A percentile compares a stretch with the other conserved stretches of the same genome.
Evolutionary conservation across 2,797 vertebrate species (phyloP).

Genomic region (Glyptemys insculpta): DNA sequence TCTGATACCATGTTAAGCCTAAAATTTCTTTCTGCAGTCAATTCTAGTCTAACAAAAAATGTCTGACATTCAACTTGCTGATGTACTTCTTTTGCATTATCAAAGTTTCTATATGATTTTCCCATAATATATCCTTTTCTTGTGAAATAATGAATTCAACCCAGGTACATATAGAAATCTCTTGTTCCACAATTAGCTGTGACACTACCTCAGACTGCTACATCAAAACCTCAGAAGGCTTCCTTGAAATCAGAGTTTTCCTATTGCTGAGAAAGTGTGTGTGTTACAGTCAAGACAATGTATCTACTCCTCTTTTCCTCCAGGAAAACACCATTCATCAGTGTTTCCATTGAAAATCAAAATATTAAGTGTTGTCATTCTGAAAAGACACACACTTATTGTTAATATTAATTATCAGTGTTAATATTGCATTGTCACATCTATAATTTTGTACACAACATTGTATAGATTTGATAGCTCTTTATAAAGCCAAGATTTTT

Average conservation of each 20-base stretch:
- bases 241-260: background rate
- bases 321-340: background rate
- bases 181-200: rapidly evolving
- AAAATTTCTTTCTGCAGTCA: background rate
- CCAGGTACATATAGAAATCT: background rate
- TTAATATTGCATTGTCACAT: background rate
- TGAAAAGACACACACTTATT: background rate
- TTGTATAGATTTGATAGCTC: background rate
- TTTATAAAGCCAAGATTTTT: background rate
- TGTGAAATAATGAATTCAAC: background rate
- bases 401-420: background rate
- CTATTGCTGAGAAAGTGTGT: background rate
- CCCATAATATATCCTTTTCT: background rate
- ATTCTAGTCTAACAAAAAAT: background rate
- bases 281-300: background rate
- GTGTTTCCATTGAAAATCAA: background rate
- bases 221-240: rapidly evolving
- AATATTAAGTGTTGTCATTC: background rate
- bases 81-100: background rate
- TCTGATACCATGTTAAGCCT: background rate
- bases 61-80: background rate
- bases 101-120: rapidly evolving
- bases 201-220: background rate
- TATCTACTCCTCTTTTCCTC: background rate
- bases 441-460: background rate